Conservation (phyloP, 2,797 vertebrate genomes). For the Pelochelys cantorii region DNA sequence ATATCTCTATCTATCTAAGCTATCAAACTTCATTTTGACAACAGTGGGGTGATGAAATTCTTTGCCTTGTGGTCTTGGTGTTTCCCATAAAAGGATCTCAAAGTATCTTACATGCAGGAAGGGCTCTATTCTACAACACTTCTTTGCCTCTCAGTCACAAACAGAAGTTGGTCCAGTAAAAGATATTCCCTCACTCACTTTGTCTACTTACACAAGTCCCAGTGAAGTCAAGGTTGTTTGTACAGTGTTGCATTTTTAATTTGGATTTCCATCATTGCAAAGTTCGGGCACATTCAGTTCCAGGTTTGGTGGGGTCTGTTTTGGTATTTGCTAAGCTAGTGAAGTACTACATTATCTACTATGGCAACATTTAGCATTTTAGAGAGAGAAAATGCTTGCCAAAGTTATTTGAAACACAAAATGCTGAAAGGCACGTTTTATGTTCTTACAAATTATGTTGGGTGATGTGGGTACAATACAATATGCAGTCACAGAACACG, state of each 20-base stretch:
- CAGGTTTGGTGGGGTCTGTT: not conserved
- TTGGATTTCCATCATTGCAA: not conserved
- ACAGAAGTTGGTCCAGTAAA: no score
- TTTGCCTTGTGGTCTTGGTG: not conserved
- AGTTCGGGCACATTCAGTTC: not conserved
- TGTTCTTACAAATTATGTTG: not conserved
- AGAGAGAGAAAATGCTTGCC: not conserved
- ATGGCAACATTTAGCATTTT: not conserved
- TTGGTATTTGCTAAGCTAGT: not conserved
- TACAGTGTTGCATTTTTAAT: not conserved
- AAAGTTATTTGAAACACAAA: not conserved
- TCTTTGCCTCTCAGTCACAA: not conserved
- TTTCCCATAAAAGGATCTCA: not conserved
- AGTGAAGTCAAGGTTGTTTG: no score
- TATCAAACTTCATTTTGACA: not conserved
- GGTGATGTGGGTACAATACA: not conserved
- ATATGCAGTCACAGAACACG: rapidly evolving
- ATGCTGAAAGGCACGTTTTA: rapidly evolving
- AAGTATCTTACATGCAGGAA: not conserved
- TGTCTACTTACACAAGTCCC: no score
- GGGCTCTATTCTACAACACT: not conserved
- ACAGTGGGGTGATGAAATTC: not conserved
- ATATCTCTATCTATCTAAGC: no score
- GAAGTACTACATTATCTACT: not conserved
- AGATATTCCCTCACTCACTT: no score